Evolutionary conservation across 2,113 vertebrate species (phyloP).

Genomic region (Natator depressus): DNA sequence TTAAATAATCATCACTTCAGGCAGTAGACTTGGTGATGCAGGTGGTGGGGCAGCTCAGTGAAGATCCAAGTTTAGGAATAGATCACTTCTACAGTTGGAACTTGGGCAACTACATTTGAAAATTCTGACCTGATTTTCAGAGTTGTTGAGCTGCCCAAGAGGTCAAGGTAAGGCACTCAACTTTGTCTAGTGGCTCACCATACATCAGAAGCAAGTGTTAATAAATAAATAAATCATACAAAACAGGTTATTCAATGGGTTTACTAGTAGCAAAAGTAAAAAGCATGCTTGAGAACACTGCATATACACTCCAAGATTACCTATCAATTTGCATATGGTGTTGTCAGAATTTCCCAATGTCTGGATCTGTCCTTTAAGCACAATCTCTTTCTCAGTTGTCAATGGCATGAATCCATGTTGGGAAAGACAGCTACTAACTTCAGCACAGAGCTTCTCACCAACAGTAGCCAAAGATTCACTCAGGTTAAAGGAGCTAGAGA

Average conservation of each 20-base stretch:
- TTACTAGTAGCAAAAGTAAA: not conserved
- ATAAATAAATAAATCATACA: not conserved
- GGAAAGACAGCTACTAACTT: slow-evolving; percentile 85
- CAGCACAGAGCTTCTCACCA: slow-evolving; percentile 90
- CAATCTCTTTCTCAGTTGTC: slow-evolving; percentile 76
- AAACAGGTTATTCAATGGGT: not conserved
- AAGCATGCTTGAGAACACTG: not conserved
- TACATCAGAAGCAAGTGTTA: not conserved
- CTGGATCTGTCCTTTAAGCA: slow-evolving; percentile 91
- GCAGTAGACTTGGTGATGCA: not conserved
- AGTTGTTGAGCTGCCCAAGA: not conserved
- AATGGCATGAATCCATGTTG: slow-evolving; percentile 85
- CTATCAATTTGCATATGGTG: slow-evolving; percentile 89
- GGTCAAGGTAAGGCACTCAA: not conserved
- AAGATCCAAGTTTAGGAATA: not conserved
- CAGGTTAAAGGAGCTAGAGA: slow-evolving; percentile 83
- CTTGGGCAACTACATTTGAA: not conserved
- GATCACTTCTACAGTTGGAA: not conserved
- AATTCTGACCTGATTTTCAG: not conserved
- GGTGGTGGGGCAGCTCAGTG: not conserved
- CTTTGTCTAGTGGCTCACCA: not conserved
- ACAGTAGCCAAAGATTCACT: slow-evolving; percentile 84
- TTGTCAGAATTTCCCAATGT: slow-evolving; percentile 82
- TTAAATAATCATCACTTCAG: not conserved
- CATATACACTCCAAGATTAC: slow-evolving; percentile 67